phyloP scores from a whole-genome alignment of 2,888 invertebrate species.

The Oxyscelio sp. region DNA sequence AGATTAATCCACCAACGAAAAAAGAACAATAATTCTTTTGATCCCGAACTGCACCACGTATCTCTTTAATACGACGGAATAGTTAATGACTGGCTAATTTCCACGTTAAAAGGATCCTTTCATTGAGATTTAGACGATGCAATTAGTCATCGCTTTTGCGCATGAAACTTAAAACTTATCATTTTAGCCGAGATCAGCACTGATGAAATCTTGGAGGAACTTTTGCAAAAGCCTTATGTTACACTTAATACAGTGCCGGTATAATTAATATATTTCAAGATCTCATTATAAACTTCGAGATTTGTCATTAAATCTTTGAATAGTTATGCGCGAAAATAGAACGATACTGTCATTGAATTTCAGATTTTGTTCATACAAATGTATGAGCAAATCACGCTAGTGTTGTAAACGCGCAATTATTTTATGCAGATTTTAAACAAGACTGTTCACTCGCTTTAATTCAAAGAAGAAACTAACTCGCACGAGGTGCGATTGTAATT shows the following conservation, averaged over 20 bases:
- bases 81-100: conserved; percentile 48
- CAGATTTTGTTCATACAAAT: conserved; percentile 41
- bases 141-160: conserved; percentile 56
- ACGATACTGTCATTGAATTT: conserved; percentile 44
- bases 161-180: conserved; percentile 56
- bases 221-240: conserved; percentile 57
- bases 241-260: conserved; percentile 40
- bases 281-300: conserved; percentile 55
- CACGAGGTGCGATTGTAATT: background rate
- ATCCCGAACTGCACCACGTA: background rate
- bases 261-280: conserved; percentile 55
- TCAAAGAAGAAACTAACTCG: conserved; percentile 26
- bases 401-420: conserved; percentile 41
- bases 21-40: conserved; percentile 30
- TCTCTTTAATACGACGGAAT: conserved; percentile 27
- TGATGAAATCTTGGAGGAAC: conserved; percentile 59
- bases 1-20: conserved; percentile 11
- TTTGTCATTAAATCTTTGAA: conserved; percentile 50
- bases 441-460: conserved; percentile 24
- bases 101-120: conserved; percentile 47
- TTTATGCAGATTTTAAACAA: conserved; percentile 39
- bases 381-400: conserved; percentile 24
- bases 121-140: conserved; percentile 45
- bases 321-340: conserved; percentile 32
- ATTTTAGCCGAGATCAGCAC: conserved; percentile 39